Base-by-base conservation (phyloP, 1,140 invertebrate species). In the Doryteuthis pealeii region DNA sequence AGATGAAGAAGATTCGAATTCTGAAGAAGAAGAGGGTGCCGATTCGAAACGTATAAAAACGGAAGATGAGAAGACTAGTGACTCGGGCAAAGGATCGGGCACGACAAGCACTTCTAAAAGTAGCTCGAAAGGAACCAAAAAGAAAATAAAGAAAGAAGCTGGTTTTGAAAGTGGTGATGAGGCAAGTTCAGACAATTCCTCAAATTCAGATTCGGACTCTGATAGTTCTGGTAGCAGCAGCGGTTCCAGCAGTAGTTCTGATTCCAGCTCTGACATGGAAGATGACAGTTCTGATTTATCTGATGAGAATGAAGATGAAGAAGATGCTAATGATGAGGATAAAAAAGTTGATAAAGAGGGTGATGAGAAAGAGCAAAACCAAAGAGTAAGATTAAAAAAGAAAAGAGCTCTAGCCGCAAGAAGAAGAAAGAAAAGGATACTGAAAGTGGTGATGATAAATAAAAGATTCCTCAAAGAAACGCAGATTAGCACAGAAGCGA, bases 241-340 rank as follows among this genome's bases (percentile, higher is more conserved):
- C 72, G 26, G 54, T 76, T 73, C 65, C 45, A 43, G n/a, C 71
- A 74, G 43, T 54, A 32, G 70, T 54, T 22, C 43, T n/a, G 49
- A 67, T 69, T 71, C 32, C 12, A 18, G 12, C 26, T 32, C 68
- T 31, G 45, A 31, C 30, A 71, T 18, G 18, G 68, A 72, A 75
- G 30, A 58, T 31, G 31, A 35, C 10, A 28, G 26, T 30, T 65
- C 15, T 72, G 2, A 62, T 68, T 35, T 32, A 26, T 31, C 28
- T n/a, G 6, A 2, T 31, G n/a, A 58, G 3, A 22, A 35, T 68
- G 66, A 4, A 8, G 54, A 18, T 1, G 30, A 33, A 58, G n/a
- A 65, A 8, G 49, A 54, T 43, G 10, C 22, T n/a, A 28, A 68
- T 32, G 22, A 15, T 65, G 30, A n/a, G 54, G 54, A 68, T 49